Conservation (phyloP, 1,140 invertebrate genomes). For the Drosophila sturtevanti region DNA sequence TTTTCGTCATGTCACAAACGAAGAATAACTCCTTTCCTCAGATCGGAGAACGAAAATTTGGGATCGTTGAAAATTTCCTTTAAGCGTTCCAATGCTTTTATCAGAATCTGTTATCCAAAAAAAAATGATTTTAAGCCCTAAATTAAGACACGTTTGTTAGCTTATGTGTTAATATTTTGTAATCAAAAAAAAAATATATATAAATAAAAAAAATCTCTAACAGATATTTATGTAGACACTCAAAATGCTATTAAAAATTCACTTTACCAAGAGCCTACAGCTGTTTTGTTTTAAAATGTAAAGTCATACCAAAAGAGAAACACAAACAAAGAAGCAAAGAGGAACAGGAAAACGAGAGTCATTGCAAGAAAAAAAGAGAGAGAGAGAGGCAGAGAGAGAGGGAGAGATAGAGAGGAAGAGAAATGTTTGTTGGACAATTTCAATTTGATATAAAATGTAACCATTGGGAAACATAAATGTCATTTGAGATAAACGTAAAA, state of each 20-base stretch:
- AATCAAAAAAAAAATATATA: no score
- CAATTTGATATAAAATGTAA: constrained; percentile 72
- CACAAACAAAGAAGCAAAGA: constrained; percentile 11
- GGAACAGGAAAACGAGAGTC: constrained; percentile 2
- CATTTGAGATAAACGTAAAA: constrained; percentile 78
- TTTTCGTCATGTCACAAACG: no score
- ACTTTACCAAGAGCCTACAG: constrained; percentile 44
- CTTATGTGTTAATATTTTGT: no score
- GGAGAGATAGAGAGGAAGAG: constrained; percentile 11
- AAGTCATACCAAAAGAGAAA: constrained; percentile 1
- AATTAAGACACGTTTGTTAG: no score
- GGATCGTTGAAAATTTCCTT: no score
- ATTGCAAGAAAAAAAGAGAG: neutral
- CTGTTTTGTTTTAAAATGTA: neutral
- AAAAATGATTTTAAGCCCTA: no score
- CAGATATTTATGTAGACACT: constrained; percentile 49
- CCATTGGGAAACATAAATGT: constrained; percentile 79
- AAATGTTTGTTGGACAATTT: constrained; percentile 43
- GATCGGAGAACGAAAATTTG: no score
- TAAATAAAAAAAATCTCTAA: neutral
- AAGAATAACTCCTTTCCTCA: no score
- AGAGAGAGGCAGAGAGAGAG: constrained; percentile 13
- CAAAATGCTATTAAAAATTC: constrained; percentile 75
- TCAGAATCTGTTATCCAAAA: no score
- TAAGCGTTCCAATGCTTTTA: no score